phyloP scores from a whole-genome alignment of 2,888 invertebrate species.

The Brenthis daphne region DNA sequence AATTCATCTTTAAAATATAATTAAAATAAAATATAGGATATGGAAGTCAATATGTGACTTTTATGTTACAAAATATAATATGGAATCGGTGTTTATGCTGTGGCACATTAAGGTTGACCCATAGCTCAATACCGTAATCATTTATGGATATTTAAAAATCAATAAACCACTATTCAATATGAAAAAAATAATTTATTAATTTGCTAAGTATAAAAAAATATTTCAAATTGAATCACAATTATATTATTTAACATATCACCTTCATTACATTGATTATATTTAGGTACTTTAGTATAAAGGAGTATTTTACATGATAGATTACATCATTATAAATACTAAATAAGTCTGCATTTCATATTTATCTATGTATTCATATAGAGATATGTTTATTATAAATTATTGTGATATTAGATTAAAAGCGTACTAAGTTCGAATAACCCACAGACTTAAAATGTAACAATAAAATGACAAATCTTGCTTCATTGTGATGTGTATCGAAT shows the following conservation, averaged over 20 bases:
- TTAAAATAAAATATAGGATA: no score
- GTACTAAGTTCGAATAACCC: constrained; percentile 13
- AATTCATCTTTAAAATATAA: no score
- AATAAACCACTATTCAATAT: constrained; percentile 40
- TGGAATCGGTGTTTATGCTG: no score
- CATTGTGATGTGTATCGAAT: neutral
- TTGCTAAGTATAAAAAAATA: constrained; percentile 46
- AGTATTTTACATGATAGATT: constrained; percentile 18
- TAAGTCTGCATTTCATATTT: neutral
- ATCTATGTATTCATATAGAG: constrained; percentile 7
- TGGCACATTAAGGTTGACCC: neutral
- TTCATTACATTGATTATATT: constrained; percentile 26
- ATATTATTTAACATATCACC: constrained; percentile 35
- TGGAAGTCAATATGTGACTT: no score
- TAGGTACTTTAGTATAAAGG: constrained; percentile 25
- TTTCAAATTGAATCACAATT: constrained; percentile 40
- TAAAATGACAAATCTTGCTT: no score
- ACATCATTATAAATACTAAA: constrained; percentile 1
- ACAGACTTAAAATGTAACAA: constrained; percentile 9
- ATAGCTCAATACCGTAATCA: neutral
- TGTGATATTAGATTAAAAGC: constrained; percentile 17
- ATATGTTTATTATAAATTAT: constrained; percentile 16
- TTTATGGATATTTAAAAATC: neutral
- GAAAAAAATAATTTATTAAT: constrained; percentile 49
- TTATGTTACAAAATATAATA: no score